phyloP scores from a whole-genome alignment of 2,113 vertebrate species.

The Crotophaga sulcirostris region DNA sequence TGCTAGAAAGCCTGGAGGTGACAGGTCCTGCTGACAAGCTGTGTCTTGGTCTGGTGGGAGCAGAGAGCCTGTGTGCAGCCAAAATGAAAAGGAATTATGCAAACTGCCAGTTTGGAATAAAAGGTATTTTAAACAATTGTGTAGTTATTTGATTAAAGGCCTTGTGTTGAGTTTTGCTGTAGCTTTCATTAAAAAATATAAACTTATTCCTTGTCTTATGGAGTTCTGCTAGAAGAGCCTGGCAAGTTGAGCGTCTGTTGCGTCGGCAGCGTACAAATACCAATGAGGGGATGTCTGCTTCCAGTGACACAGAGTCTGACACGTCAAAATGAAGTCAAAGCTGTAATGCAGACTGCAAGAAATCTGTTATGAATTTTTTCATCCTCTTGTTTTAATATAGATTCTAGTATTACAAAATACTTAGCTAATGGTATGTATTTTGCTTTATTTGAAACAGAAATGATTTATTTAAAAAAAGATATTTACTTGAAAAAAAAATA shows the following conservation, averaged over 20 bases:
- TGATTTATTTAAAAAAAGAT: background rate
- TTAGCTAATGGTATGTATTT: background rate
- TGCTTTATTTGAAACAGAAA: background rate
- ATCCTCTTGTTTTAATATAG: background rate
- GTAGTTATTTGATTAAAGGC: background rate
- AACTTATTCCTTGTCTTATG: background rate
- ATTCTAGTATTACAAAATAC: background rate
- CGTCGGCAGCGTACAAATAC: background rate
- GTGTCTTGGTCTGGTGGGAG: background rate
- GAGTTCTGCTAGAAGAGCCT: background rate
- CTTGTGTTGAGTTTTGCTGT: background rate
- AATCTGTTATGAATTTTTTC: constrained; percentile 12
- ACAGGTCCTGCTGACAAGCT: background rate
- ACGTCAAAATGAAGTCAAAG: constrained; percentile 33
- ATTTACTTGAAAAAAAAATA: background rate
- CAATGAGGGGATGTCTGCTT: background rate
- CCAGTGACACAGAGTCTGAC: constrained; percentile 47
- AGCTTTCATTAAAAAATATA: background rate
- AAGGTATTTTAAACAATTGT: background rate
- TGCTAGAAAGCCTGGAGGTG: background rate
- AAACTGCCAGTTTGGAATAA: background rate
- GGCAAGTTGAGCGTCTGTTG: background rate
- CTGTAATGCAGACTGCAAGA: constrained; percentile 19
- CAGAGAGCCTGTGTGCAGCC: background rate
- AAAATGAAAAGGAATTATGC: background rate